A percentile compares a stretch with the other conserved stretches of the same genome.
phyloP scores from a whole-genome alignment of 2,113 vertebrate species.

The Stigmatopora argus region DNA sequence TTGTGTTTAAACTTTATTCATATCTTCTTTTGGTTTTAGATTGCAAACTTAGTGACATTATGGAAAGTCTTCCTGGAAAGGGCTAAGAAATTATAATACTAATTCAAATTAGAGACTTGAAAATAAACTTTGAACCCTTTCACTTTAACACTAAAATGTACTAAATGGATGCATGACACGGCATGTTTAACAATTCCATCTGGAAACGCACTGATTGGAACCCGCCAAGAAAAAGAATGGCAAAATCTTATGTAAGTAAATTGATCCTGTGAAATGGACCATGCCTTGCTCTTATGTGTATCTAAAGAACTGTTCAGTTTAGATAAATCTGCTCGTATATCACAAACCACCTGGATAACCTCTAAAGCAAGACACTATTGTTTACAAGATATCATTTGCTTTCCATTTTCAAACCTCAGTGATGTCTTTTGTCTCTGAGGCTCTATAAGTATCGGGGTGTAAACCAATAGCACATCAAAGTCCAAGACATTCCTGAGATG shows the following conservation, averaged over 20 bases:
- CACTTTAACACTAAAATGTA: not conserved
- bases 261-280: not conserved
- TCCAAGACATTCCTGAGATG: not conserved
- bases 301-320: not conserved
- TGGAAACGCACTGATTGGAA: slow-evolving; percentile 2
- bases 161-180: not conserved
- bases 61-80: slow-evolving; percentile 3
- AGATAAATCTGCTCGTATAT: not conserved
- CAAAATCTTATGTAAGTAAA: not conserved
- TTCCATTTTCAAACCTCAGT: not conserved
- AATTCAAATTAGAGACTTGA: not conserved
- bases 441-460: not conserved
- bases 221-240: not conserved
- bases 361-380: not conserved
- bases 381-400: not conserved
- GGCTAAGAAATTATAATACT: not conserved
- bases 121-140: not conserved
- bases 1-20: not conserved
- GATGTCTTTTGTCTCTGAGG: not conserved
- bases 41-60: slow-evolving; percentile 23
- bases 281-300: not conserved
- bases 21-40: slow-evolving; percentile 7
- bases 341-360: not conserved
- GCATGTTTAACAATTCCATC: not conserved
- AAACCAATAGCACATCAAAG: not conserved